These are phyloP conservation scores for Kryptolebias ocellatus DNA, from an alignment of 2,797 vertebrate genomes.

Conservation along the genomic window DNA sequence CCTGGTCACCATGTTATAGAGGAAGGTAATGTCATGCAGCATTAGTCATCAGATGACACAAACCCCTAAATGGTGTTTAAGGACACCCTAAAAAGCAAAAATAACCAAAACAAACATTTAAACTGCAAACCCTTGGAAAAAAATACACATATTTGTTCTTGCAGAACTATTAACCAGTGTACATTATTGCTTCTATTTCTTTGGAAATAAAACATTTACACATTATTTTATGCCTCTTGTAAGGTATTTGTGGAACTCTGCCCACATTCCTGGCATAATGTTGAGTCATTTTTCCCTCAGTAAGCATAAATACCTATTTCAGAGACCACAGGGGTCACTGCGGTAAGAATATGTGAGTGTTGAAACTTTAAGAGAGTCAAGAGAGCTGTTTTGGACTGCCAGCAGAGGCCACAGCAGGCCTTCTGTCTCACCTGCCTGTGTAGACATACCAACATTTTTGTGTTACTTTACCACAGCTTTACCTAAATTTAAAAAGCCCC, in stretches of 20 bases:
- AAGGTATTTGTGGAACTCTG: slow-evolving; percentile 37
- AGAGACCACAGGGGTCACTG: slow-evolving; percentile 20
- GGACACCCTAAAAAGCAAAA: slow-evolving; percentile 28
- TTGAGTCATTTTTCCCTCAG: slow-evolving; percentile 40
- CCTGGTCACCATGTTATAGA: slow-evolving; percentile 2
- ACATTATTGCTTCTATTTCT: slow-evolving; percentile 17
- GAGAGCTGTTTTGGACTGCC: slow-evolving; percentile 47
- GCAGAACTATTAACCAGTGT: slow-evolving; percentile 39
- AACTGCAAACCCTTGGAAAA: slow-evolving; percentile 31
- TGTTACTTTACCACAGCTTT: slow-evolving; percentile 27
- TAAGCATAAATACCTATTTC: slow-evolving; percentile 49
- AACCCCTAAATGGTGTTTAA: background rate
- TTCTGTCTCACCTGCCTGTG: slow-evolving; percentile 29
- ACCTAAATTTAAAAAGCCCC: slow-evolving; percentile 18
- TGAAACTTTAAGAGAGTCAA: slow-evolving; percentile 38
- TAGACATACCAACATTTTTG: slow-evolving; percentile 19
- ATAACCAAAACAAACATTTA: slow-evolving; percentile 25
- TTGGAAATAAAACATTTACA: slow-evolving; percentile 40
- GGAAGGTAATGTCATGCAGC: background rate
- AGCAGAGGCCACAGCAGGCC: slow-evolving; percentile 43
- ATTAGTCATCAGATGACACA: too few relatives aligned
- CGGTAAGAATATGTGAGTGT: slow-evolving; percentile 44
- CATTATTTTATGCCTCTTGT: slow-evolving; percentile 32
- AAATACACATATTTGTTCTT: slow-evolving; percentile 40
- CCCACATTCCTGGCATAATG: slow-evolving; percentile 19